Conservation (phyloP, 2,797 vertebrate genomes). For the Silurus aristotelis region DNA sequence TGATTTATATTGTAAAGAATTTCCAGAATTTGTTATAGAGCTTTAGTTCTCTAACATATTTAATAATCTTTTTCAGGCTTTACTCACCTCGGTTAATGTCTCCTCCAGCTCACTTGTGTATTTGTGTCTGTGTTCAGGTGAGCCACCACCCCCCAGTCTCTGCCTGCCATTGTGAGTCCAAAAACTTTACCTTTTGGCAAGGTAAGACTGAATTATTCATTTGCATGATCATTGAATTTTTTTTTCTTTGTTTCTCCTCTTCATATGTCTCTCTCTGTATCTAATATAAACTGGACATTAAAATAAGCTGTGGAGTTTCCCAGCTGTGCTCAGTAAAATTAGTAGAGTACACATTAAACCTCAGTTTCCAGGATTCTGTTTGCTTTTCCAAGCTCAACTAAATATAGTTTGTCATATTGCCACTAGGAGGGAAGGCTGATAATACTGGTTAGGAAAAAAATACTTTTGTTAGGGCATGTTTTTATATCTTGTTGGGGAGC, state of each 20-base stretch:
- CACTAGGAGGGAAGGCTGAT: not conserved
- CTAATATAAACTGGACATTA: not conserved
- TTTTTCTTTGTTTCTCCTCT: not conserved
- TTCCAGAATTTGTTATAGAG: not conserved
- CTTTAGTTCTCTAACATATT: not conserved
- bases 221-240: not conserved
- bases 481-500: not conserved
- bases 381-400: not conserved
- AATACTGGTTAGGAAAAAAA: not conserved
- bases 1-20: not conserved
- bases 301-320: not conserved
- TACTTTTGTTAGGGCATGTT: not conserved
- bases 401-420: not conserved
- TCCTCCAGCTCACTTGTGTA: not conserved
- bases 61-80: not conserved
- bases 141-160: constrained; percentile 99
- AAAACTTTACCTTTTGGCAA: constrained; percentile 99
- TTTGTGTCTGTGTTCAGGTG: constrained; percentile 76
- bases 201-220: constrained; percentile 72
- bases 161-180: constrained; percentile 98
- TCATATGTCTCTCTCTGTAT: not conserved
- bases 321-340: not conserved
- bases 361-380: not conserved
- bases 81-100: not conserved
- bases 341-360: not conserved